A percentile compares a stretch with the other conserved stretches of the same genome.
phyloP scores from a whole-genome alignment of 2,888 invertebrate genomes.

The Dryobota labecula region DNA sequence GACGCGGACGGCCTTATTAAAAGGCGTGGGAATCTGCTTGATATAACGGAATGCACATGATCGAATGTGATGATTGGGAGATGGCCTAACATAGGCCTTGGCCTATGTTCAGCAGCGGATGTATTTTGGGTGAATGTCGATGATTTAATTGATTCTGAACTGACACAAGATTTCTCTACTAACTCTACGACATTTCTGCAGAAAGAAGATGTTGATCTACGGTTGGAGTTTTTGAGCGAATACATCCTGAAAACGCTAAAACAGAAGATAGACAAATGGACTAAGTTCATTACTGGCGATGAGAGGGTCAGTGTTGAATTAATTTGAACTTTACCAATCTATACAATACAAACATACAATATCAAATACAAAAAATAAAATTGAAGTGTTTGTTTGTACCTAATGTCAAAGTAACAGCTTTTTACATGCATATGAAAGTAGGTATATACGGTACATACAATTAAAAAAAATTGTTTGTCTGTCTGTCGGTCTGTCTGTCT shows the following conservation, averaged over 20 bases:
- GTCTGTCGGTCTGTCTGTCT: no score
- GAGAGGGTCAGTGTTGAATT: constrained; percentile 89
- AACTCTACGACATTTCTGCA: neutral
- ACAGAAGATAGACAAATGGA: constrained; percentile 96
- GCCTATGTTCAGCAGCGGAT: neutral
- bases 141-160: neutral
- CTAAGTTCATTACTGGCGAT: constrained; percentile 94
- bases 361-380: no score
- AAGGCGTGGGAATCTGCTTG: neutral
- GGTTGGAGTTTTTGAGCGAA: constrained; percentile 95
- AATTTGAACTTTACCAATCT: no score
- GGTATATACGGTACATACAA: no score
- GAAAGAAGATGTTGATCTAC: constrained; percentile 90
- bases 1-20: no score
- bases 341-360: no score
- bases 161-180: neutral
- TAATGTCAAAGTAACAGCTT: no score
- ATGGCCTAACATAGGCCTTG: no score
- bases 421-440: no score
- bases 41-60: neutral
- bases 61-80: neutral
- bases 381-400: no score
- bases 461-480: no score
- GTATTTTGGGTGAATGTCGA: neutral
- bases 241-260: constrained; percentile 94